These are phyloP conservation scores for Cryptus armator DNA, from an alignment of 2,888 invertebrate species.

Conservation along the genomic window DNA sequence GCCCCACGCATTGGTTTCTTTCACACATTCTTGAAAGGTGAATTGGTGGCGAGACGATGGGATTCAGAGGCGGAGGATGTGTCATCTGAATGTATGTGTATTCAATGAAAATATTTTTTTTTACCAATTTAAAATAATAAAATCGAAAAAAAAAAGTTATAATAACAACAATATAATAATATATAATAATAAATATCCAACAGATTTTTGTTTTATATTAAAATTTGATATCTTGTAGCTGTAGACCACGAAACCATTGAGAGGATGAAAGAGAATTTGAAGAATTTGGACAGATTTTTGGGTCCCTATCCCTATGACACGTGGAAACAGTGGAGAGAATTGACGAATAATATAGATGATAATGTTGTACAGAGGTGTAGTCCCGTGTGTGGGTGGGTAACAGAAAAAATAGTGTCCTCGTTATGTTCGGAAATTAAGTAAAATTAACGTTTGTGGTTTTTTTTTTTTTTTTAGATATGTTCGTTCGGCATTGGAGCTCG, in stretches of 20 bases:
- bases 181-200: no score
- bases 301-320: constrained; percentile 97
- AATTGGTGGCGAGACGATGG: constrained; percentile 96
- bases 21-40: constrained; percentile 92
- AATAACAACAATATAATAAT: no score
- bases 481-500: constrained; percentile 92
- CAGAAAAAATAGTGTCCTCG: not conserved
- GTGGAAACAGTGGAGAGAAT: constrained; percentile 93
- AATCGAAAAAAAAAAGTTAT: no score
- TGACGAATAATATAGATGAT: constrained; percentile 87
- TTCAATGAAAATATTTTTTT: constrained; percentile 79
- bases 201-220: not conserved
- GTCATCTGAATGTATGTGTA: constrained; percentile 85
- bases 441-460: no score
- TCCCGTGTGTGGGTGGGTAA: constrained; percentile 89
- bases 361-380: constrained; percentile 87
- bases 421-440: no score
- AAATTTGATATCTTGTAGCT: constrained; percentile 79
- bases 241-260: constrained; percentile 89
- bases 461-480: constrained; percentile 85
- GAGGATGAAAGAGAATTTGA: constrained; percentile 89
- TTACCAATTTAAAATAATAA: constrained; percentile 43
- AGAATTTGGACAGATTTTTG: constrained; percentile 91
- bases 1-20: constrained; percentile 93
- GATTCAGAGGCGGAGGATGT: constrained; percentile 92